These are phyloP conservation scores for Merops nubicus DNA, from an alignment of 2,113 vertebrate species.

Conservation along the genomic window DNA sequence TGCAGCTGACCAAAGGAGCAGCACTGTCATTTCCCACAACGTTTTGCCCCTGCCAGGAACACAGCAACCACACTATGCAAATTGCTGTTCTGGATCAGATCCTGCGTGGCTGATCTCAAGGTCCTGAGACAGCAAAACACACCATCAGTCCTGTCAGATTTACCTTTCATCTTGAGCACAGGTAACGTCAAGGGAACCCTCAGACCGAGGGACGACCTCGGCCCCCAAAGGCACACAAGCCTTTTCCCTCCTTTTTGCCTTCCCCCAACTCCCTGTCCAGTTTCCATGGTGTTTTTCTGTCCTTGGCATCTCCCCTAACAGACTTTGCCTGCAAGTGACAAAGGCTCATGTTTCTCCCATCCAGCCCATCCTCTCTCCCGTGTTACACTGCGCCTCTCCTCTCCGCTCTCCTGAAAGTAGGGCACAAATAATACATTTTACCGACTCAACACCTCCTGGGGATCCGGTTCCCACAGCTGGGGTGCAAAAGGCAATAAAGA, in stretches of 20 bases:
- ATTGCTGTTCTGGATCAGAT: not conserved
- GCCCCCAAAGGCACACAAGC: not conserved
- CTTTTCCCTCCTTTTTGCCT: not conserved
- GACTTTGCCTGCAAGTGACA: not conserved
- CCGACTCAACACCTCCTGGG: not conserved
- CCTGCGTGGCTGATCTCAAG: not conserved
- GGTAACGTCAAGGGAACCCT: not conserved
- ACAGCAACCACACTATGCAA: fast-evolving
- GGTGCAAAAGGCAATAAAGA: slow-evolving; percentile 38
- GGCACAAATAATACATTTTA: not conserved
- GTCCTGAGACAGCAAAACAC: not conserved
- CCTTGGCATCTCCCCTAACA: not conserved
- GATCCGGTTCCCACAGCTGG: slow-evolving; percentile 18
- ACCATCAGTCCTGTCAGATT: not conserved
- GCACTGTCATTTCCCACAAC: not conserved
- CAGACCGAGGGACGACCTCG: not conserved
- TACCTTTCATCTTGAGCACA: not conserved
- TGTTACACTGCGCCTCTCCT: not conserved
- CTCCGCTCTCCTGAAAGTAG: not conserved
- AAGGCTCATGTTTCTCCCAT: not conserved
- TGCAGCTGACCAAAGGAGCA: not conserved
- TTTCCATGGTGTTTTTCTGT: no score
- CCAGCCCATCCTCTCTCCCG: not conserved
- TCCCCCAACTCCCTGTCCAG: not conserved
- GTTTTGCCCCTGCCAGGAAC: not conserved